These are phyloP conservation scores for Dasypolia templi DNA, from an alignment of 2,888 invertebrate species.

Conservation along the genomic window DNA sequence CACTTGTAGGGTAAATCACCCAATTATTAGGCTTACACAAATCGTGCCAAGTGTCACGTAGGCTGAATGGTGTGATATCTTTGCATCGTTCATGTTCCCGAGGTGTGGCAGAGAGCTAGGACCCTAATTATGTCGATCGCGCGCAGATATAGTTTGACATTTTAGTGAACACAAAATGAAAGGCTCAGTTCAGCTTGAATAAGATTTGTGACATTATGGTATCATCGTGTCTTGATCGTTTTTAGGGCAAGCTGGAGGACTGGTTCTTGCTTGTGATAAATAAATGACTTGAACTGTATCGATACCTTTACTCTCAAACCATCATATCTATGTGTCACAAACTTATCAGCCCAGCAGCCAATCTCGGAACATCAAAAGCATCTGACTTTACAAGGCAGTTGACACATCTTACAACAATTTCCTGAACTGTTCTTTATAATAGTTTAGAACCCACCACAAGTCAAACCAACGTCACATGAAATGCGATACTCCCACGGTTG, in stretches of 20 bases:
- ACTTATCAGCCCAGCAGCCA: background rate
- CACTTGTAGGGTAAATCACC: conserved; percentile 61
- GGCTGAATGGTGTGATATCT: conserved; percentile 65
- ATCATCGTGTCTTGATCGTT: conserved; percentile 43
- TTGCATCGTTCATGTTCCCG: conserved; percentile 68
- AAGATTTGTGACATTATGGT: conserved; percentile 61
- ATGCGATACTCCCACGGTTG: conserved; percentile 17
- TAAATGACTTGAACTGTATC: conserved; percentile 11
- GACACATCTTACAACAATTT: background rate
- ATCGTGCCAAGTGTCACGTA: conserved; percentile 73
- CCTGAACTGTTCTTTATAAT: background rate
- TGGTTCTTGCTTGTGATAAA: conserved; percentile 18
- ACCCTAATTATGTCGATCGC: conserved; percentile 77
- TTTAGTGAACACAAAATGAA: conserved; percentile 62
- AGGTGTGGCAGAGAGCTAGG: conserved; percentile 70
- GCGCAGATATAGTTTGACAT: conserved; percentile 73
- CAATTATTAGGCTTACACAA: conserved; percentile 64
- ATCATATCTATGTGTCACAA: background rate
- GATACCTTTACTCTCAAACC: conserved; percentile 9
- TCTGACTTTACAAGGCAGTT: conserved; percentile 3
- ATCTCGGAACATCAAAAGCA: background rate
- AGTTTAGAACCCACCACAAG: background rate
- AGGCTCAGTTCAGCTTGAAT: conserved; percentile 44
- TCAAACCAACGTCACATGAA: conserved; percentile 2
- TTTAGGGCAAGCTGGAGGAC: conserved; percentile 19